Base-by-base conservation (phyloP, 2,888 invertebrate genomes). In the Dryobotodes eremita region DNA sequence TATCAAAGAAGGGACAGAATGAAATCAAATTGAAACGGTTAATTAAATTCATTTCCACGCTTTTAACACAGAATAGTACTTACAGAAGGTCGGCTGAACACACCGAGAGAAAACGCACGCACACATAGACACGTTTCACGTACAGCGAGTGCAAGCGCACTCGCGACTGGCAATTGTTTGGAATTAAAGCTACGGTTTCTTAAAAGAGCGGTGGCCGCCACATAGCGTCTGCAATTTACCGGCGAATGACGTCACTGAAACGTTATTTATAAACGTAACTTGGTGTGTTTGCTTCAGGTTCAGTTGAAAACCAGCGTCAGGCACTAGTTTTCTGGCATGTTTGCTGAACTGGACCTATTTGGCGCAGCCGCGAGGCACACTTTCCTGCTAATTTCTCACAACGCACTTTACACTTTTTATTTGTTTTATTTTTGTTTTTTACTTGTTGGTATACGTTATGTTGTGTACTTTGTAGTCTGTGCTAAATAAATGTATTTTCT, bases 21-120 rank as follows among this genome's bases (percentile, higher is more conserved):
- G 74, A 83, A 88, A 91, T 89, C 85, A 82, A 86, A 85, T 84
- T 89, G 85, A 85, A 89, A 90, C 89, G 75, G 80, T 85, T 88
- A 78, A 87, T 83, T 80, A 79, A 79, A 79, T 84, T 89, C 20
- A 78, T 79, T 71, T 70, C 2, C 62, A 66, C n/a, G 66, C 53
- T 69, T 57, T 50, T 77, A 66, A 75, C 36, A 59, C 8, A n/a
- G n/a, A 65, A 26, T 15, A 36, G 26, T 66, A 36, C 0, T 3
- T 36, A 23, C 23, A 59, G 42, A 75, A 65, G 46, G 8, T 65
- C 0, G 7, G 13, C 6, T 59, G 0, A 0, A 6, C 26, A 53
- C 1, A 75, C 3, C 13, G 8, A 36, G 1, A 17, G 7, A 36
- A 53, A 46, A 36, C 15, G 17, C 17, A 46, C 11, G 1, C 26